phyloP scores from a whole-genome alignment of 64 coral and sea anemone genomes.

The Stylophora pistillata region DNA sequence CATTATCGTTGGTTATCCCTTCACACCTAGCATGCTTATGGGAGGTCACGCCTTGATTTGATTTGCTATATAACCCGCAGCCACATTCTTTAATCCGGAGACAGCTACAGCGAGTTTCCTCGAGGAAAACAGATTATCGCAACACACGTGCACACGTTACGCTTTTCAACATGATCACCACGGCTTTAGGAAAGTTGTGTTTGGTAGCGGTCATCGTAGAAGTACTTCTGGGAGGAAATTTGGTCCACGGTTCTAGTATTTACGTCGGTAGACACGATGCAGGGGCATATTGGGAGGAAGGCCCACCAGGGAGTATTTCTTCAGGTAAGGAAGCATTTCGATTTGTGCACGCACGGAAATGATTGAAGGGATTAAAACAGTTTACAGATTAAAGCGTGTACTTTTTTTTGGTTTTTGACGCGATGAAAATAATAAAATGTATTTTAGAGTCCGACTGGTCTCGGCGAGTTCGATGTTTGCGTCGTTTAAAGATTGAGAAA shows the following conservation, averaged over 20 bases:
- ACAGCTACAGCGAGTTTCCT: no score
- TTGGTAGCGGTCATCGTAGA: background rate
- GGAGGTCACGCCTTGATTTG: background rate
- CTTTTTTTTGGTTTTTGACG: background rate
- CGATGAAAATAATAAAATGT: background rate
- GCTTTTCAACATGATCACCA: background rate
- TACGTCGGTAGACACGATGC: constrained; percentile 34
- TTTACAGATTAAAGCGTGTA: background rate
- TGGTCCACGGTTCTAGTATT: constrained; percentile 1
- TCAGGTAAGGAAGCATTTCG: constrained; percentile 7
- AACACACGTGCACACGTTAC: background rate
- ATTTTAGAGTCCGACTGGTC: background rate
- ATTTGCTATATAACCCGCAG: background rate
- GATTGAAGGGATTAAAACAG: background rate
- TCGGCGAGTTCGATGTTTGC: no score
- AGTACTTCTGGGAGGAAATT: background rate
- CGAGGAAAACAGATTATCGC: background rate
- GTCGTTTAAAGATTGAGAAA: no score
- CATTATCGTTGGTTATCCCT: background rate
- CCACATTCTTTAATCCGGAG: background rate
- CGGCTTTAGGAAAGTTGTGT: background rate
- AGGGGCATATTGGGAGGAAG: background rate
- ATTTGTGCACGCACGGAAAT: background rate
- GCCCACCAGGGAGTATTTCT: background rate
- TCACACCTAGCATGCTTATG: background rate